Percentiles rank a stretch among this genome's conserved stretches.
Conservation (phyloP, 2,113 vertebrate genomes). For the Prunella himalayana region DNA sequence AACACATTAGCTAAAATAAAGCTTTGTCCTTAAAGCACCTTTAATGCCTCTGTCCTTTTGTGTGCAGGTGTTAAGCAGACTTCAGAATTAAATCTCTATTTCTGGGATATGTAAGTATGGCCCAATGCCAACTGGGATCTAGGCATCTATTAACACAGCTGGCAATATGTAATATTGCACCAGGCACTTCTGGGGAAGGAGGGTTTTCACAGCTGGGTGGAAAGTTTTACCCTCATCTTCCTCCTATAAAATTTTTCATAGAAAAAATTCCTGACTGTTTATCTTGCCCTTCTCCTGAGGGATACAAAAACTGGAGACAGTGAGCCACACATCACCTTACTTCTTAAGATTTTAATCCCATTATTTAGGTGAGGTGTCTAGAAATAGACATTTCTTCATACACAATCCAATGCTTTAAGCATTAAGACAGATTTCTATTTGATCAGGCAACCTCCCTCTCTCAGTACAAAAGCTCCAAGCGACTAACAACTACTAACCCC, state of each 20-base stretch:
- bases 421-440: neutral
- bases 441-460: neutral
- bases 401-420: neutral
- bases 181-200: neutral
- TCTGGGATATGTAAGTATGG: neutral
- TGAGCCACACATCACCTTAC: neutral
- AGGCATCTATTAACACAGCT: conserved; percentile 49
- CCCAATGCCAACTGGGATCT: neutral
- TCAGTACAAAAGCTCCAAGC: neutral
- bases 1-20: neutral
- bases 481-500: neutral
- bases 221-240: neutral
- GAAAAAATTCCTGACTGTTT: neutral
- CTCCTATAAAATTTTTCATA: neutral
- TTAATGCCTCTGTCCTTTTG: conserved; percentile 6
- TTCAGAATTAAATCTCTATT: neutral
- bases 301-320: neutral
- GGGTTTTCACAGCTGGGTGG: neutral
- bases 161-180: neutral
- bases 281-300: neutral
- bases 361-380: neutral
- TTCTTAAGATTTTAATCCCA: neutral
- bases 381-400: neutral
- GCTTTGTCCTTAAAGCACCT: conserved; percentile 21
- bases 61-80: conserved; percentile 27